Evolutionary conservation across 1,140 invertebrate species (phyloP).

Genomic region (Temnothorax curvispinosus): DNA sequence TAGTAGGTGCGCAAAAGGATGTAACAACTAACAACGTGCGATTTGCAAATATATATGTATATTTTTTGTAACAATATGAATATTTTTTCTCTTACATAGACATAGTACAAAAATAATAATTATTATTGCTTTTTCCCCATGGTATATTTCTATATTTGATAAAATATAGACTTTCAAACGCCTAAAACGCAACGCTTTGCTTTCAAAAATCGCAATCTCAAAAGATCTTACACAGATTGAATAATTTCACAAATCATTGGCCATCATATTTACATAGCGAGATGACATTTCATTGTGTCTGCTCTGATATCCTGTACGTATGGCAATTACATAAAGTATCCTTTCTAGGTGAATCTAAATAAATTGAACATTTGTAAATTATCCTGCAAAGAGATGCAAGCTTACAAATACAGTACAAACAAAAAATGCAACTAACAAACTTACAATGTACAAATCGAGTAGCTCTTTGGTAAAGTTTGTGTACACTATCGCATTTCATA

Average conservation of each 20-base stretch:
- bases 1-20: not conserved
- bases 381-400: constrained; percentile 2
- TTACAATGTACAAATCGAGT: constrained; percentile 35
- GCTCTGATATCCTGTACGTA: constrained; percentile 6
- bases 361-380: constrained; percentile 6
- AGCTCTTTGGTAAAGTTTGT: constrained; percentile 62
- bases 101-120: constrained; percentile 75
- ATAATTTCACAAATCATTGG: constrained; percentile 64
- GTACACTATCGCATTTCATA: constrained; percentile 51
- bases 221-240: constrained; percentile 50
- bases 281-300: not conserved
- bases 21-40: constrained; percentile 1
- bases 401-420: constrained; percentile 23
- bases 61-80: constrained; percentile 70
- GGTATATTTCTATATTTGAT: constrained; percentile 20
- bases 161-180: constrained; percentile 69
- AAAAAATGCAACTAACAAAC: constrained; percentile 36
- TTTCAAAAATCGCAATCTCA: constrained; percentile 57
- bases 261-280: constrained; percentile 39
- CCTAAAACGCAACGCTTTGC: constrained; percentile 57
- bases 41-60: constrained; percentile 64
- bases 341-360: not conserved
- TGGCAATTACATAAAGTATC: constrained; percentile 44
- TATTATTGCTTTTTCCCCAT: constrained; percentile 70
- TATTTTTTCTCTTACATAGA: constrained; percentile 60